phyloP scores from a whole-genome alignment of 2,797 vertebrate genomes.

The Liasis olivaceus region DNA sequence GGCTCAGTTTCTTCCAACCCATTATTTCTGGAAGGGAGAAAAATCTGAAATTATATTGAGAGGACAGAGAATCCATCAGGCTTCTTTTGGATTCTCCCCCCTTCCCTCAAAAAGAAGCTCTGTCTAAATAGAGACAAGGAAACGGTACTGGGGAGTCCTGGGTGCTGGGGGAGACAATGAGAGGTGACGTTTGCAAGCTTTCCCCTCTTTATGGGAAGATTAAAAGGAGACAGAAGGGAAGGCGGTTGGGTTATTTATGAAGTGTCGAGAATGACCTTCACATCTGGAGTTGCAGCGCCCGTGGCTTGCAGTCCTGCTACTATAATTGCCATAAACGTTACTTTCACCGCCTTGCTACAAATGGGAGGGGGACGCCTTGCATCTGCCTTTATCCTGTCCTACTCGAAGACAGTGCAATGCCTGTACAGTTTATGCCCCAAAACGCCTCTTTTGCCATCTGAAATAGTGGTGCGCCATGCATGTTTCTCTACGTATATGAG shows the following conservation, averaged over 20 bases:
- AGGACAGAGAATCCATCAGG: conserved; percentile 31
- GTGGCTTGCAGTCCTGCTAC: neutral
- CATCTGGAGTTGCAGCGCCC: conserved; percentile 27
- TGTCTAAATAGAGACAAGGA: neutral
- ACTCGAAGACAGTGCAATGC: neutral
- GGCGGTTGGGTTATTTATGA: neutral
- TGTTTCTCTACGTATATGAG: neutral
- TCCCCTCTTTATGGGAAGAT: neutral
- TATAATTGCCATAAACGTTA: neutral
- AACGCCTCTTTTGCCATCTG: neutral
- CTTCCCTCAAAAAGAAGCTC: neutral
- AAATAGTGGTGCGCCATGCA: neutral
- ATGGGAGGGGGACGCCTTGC: neutral
- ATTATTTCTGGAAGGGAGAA: conserved; percentile 57
- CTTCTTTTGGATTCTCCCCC: neutral
- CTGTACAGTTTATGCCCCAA: neutral
- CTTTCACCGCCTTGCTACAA: neutral
- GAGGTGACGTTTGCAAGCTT: conserved; percentile 40
- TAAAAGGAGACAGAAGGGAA: conserved; percentile 1
- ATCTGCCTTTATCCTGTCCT: neutral
- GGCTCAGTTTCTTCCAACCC: conserved; percentile 34
- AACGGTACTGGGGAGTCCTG: neutral
- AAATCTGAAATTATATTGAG: conserved; percentile 52
- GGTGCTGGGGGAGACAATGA: neutral
- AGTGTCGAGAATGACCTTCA: neutral